phyloP scores from a whole-genome alignment of 2,888 invertebrate species.

The Ptilodon capucinus region DNA sequence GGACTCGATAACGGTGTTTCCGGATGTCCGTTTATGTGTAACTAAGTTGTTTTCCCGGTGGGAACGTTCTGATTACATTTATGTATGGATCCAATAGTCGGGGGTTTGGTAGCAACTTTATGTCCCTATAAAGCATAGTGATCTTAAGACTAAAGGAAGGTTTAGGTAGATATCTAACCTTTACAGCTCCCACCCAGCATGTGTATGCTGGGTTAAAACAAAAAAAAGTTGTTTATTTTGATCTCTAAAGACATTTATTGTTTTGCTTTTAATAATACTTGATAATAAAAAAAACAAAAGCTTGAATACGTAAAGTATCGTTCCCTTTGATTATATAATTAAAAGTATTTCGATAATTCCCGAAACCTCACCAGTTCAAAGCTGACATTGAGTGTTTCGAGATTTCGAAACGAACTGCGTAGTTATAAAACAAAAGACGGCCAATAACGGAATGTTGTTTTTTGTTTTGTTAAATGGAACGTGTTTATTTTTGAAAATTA shows the following conservation, averaged over 20 bases:
- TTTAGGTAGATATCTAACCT: no score
- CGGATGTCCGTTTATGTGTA: conserved; percentile 38
- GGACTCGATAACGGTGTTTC: conserved; percentile 23
- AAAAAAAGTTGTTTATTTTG: no score
- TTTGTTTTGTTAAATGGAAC: neutral
- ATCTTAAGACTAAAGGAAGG: no score
- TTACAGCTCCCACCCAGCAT: no score
- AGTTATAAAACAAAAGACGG: neutral
- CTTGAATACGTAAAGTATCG: conserved; percentile 5
- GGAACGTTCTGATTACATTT: conserved; percentile 36
- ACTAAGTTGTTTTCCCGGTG: conserved; percentile 45
- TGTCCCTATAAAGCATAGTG: no score
- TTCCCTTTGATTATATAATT: conserved; percentile 25
- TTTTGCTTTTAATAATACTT: no score
- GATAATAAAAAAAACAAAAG: conserved; percentile 1
- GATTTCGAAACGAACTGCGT: conserved; percentile 12
- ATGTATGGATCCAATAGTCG: conserved; percentile 8
- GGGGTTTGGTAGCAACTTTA: no score
- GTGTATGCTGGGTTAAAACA: no score
- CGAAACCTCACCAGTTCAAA: conserved; percentile 34
- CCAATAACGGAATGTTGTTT: neutral
- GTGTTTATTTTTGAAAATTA: neutral
- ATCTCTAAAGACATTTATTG: no score
- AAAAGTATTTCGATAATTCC: conserved; percentile 24
- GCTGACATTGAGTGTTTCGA: conserved; percentile 25